These are phyloP conservation scores for Pachyseris speciosa DNA, from an alignment of 64 coral and sea anemone species.

Conservation along the genomic window DNA sequence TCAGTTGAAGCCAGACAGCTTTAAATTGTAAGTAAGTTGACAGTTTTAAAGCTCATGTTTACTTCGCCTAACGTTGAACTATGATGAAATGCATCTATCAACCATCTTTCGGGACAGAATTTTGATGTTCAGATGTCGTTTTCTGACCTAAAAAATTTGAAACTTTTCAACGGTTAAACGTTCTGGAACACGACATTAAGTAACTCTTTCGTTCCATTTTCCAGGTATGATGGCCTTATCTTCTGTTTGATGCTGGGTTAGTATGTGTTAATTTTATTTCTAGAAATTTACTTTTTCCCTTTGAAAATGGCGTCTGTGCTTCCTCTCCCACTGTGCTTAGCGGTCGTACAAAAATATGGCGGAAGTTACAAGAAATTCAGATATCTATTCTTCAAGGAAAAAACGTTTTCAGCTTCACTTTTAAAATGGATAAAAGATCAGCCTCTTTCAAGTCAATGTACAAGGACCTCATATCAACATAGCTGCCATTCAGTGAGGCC, in stretches of 20 bases:
- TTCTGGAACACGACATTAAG: neutral
- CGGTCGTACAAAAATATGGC: neutral
- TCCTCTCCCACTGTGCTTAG: neutral
- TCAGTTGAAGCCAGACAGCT: neutral
- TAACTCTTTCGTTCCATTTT: neutral
- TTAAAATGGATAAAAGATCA: no score
- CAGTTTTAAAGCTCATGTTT: neutral
- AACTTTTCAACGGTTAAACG: neutral
- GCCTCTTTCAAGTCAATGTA: no score
- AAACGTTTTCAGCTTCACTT: no score
- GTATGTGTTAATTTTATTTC: neutral
- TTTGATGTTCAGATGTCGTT: conserved; percentile 6
- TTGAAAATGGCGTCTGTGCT: neutral
- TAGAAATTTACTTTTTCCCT: neutral
- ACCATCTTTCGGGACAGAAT: conserved; percentile 30
- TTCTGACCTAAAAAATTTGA: neutral
- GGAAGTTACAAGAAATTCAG: no score
- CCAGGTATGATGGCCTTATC: neutral
- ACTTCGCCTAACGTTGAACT: neutral
- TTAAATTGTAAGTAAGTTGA: neutral
- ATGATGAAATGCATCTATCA: conserved; percentile 35
- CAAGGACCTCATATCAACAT: no score
- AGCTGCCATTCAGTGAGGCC: no score
- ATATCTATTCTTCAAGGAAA: neutral
- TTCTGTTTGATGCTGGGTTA: neutral